A percentile compares a stretch with the other conserved stretches of the same genome.
Evolutionary conservation across 2,113 vertebrate genomes (phyloP).

Genomic region (Zosterops borbonicus): DNA sequence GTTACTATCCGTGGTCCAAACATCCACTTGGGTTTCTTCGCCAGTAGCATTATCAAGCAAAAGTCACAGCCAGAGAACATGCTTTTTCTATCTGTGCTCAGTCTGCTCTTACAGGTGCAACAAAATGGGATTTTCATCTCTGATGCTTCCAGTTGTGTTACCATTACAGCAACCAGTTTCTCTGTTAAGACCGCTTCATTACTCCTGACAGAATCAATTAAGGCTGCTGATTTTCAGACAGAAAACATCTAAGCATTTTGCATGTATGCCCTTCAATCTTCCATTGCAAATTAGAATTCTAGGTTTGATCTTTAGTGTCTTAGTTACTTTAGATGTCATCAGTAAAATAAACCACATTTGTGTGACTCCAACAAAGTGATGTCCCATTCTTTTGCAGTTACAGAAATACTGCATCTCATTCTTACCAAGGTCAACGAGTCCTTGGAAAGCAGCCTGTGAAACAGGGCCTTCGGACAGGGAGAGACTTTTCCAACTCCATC

Average conservation of each 20-base stretch:
- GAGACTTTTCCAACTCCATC: neutral
- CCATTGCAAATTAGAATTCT: neutral
- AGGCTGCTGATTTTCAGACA: neutral
- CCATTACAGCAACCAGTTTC: neutral
- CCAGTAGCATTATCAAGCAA: neutral
- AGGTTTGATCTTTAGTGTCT: neutral
- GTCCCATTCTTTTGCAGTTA: conserved; percentile 9
- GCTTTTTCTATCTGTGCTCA: neutral
- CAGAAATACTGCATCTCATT: neutral
- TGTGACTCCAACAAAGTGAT: neutral
- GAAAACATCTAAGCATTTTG: neutral
- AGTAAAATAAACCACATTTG: neutral
- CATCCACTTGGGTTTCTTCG: neutral
- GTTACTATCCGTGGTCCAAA: neutral
- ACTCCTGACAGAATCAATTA: neutral
- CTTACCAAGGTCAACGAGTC: neutral
- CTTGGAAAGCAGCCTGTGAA: conserved; percentile 33
- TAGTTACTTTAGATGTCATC: neutral
- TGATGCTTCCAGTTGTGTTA: neutral
- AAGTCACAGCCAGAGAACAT: neutral
- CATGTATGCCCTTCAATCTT: neutral
- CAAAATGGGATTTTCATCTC: neutral
- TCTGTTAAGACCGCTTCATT: neutral
- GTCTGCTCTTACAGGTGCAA: neutral
- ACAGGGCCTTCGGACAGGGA: rapidly evolving